Base-by-base conservation (phyloP, 2,113 vertebrate species). In the Leucopsar rothschildi region DNA sequence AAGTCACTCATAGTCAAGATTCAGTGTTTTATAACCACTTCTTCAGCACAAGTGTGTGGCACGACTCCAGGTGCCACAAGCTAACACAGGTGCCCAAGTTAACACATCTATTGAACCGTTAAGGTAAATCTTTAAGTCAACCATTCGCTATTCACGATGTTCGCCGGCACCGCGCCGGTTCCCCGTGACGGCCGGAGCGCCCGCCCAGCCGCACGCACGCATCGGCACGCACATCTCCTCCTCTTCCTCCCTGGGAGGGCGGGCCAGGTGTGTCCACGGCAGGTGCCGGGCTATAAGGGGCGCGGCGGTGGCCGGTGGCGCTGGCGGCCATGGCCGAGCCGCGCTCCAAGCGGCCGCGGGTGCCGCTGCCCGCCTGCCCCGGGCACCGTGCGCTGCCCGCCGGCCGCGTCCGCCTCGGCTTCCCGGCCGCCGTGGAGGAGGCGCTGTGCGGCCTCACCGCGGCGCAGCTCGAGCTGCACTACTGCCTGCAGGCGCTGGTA, bases 401-500 rank as follows among this genome's bases (percentile, higher is more conserved):
- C 73, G 95, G 96, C 91, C 96, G 91, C 16, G 96, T 95, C 45
- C 93, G 86, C 37, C 98, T 97, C 64, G 96, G 94, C 81, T 97
- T 98, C 84, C 97, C 97, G 56, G 37, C 88, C 49, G 94, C 82
- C 35, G 97, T 98, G 94, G 98, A 98, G 91, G 98, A 98, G 85
- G 96, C 96, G 73, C 93, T 98, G 66, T 98, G 98, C 95, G 98
- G 97, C 4, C 84, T 98, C 83, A 97, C 97, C 44, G 86, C 95
- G 66, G 94, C 97, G 33, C 81, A 98, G 76, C 93, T 97, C 96
- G 97, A 98, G 96, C 89, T 96, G n/a, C 84, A 96, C 73, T 98
- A 98, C 94, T 82, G 94, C 56, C 97, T 98, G 39, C 94, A 98
- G 84, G 97, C 97, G 82, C 96, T 98, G 98, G 98, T 98, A 98